A percentile compares a stretch with the other conserved stretches of the same genome.
These are phyloP conservation scores for Oryzias javanicus DNA, from an alignment of 2,113 vertebrate species.

Conservation along the genomic window DNA sequence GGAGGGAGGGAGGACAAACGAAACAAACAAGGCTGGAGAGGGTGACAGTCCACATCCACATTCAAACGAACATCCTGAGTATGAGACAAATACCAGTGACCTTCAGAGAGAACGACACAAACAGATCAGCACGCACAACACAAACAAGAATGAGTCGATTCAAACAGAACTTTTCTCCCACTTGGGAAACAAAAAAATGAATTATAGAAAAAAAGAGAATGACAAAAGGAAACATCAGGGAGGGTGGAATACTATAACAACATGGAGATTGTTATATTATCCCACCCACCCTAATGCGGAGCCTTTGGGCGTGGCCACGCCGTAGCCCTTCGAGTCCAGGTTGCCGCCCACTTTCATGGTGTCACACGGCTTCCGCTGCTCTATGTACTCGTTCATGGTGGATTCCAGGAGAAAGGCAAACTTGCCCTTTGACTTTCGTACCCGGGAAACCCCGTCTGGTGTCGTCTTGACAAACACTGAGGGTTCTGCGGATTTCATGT, in stretches of 20 bases:
- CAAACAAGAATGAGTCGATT: slow-evolving; percentile 50
- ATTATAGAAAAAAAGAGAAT: slow-evolving; percentile 68
- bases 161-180: slow-evolving; percentile 47
- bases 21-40: slow-evolving; percentile 37
- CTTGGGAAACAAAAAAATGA: slow-evolving; percentile 26
- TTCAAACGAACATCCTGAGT: slow-evolving; percentile 44
- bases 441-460: slow-evolving; percentile 93
- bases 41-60: slow-evolving; percentile 54
- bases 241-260: slow-evolving; percentile 99
- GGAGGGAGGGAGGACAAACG: slow-evolving; percentile 24
- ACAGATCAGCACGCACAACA: slow-evolving; percentile 56
- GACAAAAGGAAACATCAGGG: slow-evolving; percentile 97
- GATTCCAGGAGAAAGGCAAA: slow-evolving; percentile 99
- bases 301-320: slow-evolving; percentile 99
- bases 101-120: slow-evolving; percentile 44
- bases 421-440: slow-evolving; percentile 98
- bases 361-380: slow-evolving; percentile 99
- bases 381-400: slow-evolving; percentile 99
- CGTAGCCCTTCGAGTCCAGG: slow-evolving; percentile 99
- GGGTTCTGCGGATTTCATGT: slow-evolving; percentile 99
- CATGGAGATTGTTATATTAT: slow-evolving; percentile 98
- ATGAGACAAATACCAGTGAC: slow-evolving; percentile 38
- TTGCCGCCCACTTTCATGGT: slow-evolving; percentile 99
- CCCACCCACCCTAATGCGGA: slow-evolving; percentile 99
- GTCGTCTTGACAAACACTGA: slow-evolving; percentile 99